Evolutionary conservation across 1,140 invertebrate species (phyloP).

Genomic region (Drosophila ambigua): DNA sequence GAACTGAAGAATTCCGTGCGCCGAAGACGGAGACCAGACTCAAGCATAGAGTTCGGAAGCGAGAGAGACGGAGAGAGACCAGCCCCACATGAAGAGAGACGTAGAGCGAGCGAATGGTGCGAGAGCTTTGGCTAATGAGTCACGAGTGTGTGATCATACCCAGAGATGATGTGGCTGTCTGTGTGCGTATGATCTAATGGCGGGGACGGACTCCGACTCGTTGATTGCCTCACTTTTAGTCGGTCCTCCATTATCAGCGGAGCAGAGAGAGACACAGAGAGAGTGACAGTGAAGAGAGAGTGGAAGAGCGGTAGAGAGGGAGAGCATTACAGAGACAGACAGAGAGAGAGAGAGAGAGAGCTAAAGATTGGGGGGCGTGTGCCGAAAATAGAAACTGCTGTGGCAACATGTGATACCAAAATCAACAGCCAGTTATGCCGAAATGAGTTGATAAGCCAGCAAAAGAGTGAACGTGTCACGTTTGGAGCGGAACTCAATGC

Average conservation of each 20-base stretch:
- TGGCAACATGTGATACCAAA: slow-evolving; percentile 56
- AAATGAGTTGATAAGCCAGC: slow-evolving; percentile 39
- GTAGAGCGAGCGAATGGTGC: slow-evolving; percentile 19
- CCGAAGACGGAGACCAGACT: slow-evolving; percentile 36
- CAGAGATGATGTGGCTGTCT: slow-evolving; percentile 35
- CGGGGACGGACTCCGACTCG: slow-evolving; percentile 12
- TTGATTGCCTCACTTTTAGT: slow-evolving; percentile 64
- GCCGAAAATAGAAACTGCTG: slow-evolving; percentile 61
- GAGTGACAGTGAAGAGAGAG: neutral
- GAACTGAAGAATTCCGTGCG: slow-evolving; percentile 72
- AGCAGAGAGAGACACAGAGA: slow-evolving; percentile 3
- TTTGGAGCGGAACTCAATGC: slow-evolving; percentile 20
- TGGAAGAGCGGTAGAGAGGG: neutral
- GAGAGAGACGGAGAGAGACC: slow-evolving; percentile 23
- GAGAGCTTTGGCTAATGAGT: slow-evolving; percentile 51
- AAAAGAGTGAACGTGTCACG: slow-evolving; percentile 65
- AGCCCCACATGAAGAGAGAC: slow-evolving; percentile 6
- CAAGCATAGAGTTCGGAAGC: slow-evolving; percentile 50
- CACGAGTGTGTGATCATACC: slow-evolving; percentile 53
- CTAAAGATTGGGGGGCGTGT: slow-evolving; percentile 24
- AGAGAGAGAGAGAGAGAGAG: neutral
- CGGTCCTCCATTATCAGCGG: slow-evolving; percentile 57
- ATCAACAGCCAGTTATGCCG: slow-evolving; percentile 6
- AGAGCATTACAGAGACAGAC: neutral
- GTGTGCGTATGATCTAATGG: slow-evolving; percentile 71